phyloP scores from a whole-genome alignment of 53 echinoderm and acorn worm genomes.

The Zoroaster sp. region DNA sequence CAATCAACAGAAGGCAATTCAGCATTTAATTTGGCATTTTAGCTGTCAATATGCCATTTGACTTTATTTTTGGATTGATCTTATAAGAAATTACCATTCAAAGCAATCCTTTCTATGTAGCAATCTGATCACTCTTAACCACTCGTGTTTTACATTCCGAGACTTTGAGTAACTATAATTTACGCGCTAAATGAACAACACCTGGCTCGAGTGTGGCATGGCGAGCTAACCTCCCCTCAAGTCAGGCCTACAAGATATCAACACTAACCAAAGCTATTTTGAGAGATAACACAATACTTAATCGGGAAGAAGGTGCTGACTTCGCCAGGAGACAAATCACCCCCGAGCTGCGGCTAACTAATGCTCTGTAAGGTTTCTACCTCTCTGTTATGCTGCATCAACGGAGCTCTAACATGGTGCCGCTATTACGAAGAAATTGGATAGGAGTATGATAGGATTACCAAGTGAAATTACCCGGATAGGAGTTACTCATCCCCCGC shows the following conservation, averaged over 20 bases:
- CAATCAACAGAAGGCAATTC: background rate
- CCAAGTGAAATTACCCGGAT: conserved; percentile 13
- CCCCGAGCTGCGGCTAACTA: too few relatives aligned
- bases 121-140: background rate
- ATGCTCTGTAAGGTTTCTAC: too few relatives aligned
- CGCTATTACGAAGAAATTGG: background rate
- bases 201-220: background rate
- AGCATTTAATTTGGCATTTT: background rate
- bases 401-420: background rate
- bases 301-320: too few relatives aligned
- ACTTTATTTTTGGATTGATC: background rate
- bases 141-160: background rate
- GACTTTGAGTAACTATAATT: background rate
- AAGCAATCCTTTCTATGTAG: background rate
- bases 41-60: background rate
- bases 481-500: background rate
- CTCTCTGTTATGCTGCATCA: too few relatives aligned
- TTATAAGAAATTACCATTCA: background rate
- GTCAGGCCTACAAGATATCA: too few relatives aligned
- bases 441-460: background rate
- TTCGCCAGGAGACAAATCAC: too few relatives aligned
- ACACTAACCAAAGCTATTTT: too few relatives aligned
- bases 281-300: too few relatives aligned
- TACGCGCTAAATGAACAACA: background rate
- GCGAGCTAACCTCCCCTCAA: background rate